A percentile compares a stretch with the other conserved stretches of the same genome.
Conservation (phyloP, 2,113 vertebrate genomes). For the Caretta caretta region DNA sequence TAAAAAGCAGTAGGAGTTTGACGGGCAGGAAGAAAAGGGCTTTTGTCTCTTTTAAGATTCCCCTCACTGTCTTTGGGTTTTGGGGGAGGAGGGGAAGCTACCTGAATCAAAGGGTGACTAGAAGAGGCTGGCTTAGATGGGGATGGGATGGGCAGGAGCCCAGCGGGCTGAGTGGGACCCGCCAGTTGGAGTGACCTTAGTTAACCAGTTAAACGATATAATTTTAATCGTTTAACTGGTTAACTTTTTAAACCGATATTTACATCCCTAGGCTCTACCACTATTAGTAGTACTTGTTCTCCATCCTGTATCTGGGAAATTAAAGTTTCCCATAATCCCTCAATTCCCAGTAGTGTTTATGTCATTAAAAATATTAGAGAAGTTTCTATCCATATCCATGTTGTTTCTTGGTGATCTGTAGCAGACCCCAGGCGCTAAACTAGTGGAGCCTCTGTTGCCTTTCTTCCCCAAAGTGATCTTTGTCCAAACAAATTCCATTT, state of each 20-base stretch:
- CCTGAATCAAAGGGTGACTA: neutral
- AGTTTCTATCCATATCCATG: neutral
- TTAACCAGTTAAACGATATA: no score
- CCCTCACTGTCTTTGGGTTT: neutral
- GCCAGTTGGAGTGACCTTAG: no score
- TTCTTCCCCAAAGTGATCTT: neutral
- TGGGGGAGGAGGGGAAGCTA: neutral
- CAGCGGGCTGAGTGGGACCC: no score
- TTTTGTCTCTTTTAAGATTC: neutral
- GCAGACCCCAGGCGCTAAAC: no score
- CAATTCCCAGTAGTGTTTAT: neutral
- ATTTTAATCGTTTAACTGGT: no score
- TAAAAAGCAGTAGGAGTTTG: neutral
- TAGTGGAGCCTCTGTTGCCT: neutral
- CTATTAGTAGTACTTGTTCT: neutral
- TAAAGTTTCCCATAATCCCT: neutral
- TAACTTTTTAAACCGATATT: no score
- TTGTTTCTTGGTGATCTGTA: no score
- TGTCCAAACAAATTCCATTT: neutral
- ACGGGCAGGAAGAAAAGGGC: neutral
- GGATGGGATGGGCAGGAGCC: no score
- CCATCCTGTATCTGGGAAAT: neutral
- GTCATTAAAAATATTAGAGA: neutral
- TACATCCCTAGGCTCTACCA: neutral
- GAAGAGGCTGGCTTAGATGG: neutral